Evolutionary conservation across 1,140 invertebrate genomes (phyloP), one percentile per base, ranked within the genome.

Genomic region (Drosophila busckii): DNA sequence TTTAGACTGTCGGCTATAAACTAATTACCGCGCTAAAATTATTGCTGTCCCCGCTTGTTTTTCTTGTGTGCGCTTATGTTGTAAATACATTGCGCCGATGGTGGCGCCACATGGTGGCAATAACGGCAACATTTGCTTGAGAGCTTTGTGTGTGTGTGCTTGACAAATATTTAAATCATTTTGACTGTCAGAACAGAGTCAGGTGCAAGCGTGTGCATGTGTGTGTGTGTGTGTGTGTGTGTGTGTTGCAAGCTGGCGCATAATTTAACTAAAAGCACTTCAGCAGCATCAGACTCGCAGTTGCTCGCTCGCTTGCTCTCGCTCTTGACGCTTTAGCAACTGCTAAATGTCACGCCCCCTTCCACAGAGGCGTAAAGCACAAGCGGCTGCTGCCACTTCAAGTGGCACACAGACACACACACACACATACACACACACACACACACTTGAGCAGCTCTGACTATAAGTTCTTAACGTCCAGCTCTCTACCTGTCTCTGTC

Each of bases 161-260:
- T 60, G 42, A 35, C 59, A 69, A 69, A 75, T 73, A 73, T 69
- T 73, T 73, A 75, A 73, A 75, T 60, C 44, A 66, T 65, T 60
- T 68, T 34, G n/a, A 46, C 54, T 48, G 42, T 54, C 65, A 46
- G 34, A 28, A 38, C 22, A 40, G 26, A 10, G 22, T 29, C 44
- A 40, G 20, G 12, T 40, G 32, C 7, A 5, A 9, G 8, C 7
- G 2, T 15, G n/a, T 28, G 15, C 8, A 10, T 28, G n/a, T 37
- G 31, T 25, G 20, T 35, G 29, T 32, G 29, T 34, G 19, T 10
- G n/a, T 44, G 26, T 45, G 26, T 41, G 9, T 41, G 38, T 41
- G 22, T 26, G 13, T n/a, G 8, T 41, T 12, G n/a, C 19, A 16
- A 45, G 31, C 15, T 56, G 60, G 54, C 69, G 70, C 70, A 75